Evolutionary conservation across 2,113 vertebrate species (phyloP).

Genomic region (Aviceda subcristata): DNA sequence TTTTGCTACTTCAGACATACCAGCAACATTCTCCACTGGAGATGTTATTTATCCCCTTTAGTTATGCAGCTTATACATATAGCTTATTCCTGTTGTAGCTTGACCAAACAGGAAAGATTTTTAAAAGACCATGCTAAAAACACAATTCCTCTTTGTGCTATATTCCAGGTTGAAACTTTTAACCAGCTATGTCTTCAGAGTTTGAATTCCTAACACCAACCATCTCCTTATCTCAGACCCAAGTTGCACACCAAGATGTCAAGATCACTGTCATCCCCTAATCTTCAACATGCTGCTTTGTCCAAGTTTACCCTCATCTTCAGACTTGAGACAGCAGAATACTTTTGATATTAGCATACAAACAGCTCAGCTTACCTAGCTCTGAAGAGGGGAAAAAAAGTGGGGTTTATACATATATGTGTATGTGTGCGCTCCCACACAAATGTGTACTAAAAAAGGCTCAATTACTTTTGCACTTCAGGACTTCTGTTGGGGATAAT

Average conservation of each 20-base stretch:
- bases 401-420: neutral
- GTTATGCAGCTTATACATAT: neutral
- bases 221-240: neutral
- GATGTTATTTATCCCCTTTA: neutral
- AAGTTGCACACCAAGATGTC: neutral
- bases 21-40: neutral
- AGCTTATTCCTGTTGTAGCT: neutral
- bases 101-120: neutral
- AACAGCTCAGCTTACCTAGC: neutral
- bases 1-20: neutral
- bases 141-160: neutral
- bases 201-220: neutral
- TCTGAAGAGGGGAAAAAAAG: neutral
- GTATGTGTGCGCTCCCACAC: fast-evolving
- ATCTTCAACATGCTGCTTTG: neutral
- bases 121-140: neutral
- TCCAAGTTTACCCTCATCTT: neutral
- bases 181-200: neutral
- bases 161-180: neutral
- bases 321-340: neutral
- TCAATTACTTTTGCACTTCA: neutral
- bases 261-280: neutral
- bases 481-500: neutral
- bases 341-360: neutral
- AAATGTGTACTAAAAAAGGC: neutral